Base-by-base conservation (phyloP, 2,113 vertebrate species). In the Burhinus bistriatus region DNA sequence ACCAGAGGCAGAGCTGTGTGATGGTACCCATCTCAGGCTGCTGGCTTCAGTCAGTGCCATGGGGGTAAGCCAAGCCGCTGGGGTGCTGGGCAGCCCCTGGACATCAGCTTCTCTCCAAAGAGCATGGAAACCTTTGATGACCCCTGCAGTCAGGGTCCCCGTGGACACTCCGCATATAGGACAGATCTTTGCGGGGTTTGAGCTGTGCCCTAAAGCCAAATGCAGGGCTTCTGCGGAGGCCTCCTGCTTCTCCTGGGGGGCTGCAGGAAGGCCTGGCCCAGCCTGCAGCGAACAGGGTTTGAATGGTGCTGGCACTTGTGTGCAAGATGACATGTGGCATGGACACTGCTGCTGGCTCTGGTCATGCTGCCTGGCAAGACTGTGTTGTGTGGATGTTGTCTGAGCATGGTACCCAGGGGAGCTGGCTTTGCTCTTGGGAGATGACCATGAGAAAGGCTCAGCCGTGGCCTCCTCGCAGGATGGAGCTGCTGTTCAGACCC, bases 261-360 rank as follows among this genome's bases (percentile, higher is more conserved):
- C 44, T 84, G 40, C 64, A 42, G 77, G 47, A 61, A 62, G 70
- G 32, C 44, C 54, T 64, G 38, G n/a, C 38, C 59, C 54, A 65
- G 38, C 34, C 25, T 64, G 44, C 52, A 62, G 66, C 2, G 11
- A 19, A 15, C 0, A 0, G 22, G 44, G 6, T 4, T 80, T 78
- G 30, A 57, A 14, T 23, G 25, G 29, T 54, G 62, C 68, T 77
- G 70, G 62, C 21, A 8, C 8, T 64, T 57, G n/a, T 4, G 6
- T 71, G 29, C 13, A 9, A 22, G 32, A 9, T 55, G 44, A 4
- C 45, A 4, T 3, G 17, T 73, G 70, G 29, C 34, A 5, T 23
- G 71, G 58, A 17, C 40, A 4, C 29, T 72, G 44, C n/a, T 91
- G 62, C 72, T 51, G 71, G 14, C 54, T 73, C 29, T 13, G 2